Evolutionary conservation across 64 coral and sea anemone genomes (phyloP).

Genomic region (Orbicella faveolata): DNA sequence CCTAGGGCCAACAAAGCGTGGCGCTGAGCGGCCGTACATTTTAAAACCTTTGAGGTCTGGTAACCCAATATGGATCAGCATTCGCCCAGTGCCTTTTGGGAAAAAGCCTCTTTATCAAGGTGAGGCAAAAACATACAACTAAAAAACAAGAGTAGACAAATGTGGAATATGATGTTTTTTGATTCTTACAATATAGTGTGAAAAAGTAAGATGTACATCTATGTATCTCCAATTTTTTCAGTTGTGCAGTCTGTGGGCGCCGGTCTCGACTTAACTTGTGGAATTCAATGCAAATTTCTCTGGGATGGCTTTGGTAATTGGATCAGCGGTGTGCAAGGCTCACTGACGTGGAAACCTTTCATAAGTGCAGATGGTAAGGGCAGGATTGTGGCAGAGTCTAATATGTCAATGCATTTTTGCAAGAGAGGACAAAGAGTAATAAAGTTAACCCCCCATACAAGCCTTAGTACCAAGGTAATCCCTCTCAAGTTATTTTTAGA

Average conservation of each 20-base stretch:
- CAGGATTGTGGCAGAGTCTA: no score
- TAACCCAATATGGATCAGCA: constrained; percentile 64
- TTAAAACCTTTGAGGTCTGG: constrained; percentile 68
- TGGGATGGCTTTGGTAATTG: constrained; percentile 91
- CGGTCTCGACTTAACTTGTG: constrained; percentile 60
- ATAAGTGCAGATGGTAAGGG: constrained; percentile 57
- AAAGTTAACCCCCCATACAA: no score
- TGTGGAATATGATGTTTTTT: neutral
- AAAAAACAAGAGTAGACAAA: neutral
- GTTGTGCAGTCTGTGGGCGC: constrained; percentile 26
- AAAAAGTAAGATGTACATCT: neutral
- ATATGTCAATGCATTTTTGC: no score
- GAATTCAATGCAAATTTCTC: constrained; percentile 62
- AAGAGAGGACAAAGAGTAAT: no score
- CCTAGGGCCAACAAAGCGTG: constrained; percentile 21
- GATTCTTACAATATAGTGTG: neutral
- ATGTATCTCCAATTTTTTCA: neutral
- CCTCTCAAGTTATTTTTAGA: no score
- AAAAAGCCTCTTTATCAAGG: constrained; percentile 62
- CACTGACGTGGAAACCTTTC: constrained; percentile 63
- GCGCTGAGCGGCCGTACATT: constrained; percentile 58
- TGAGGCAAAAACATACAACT: neutral
- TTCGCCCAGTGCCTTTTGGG: constrained; percentile 30
- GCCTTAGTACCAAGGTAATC: no score
- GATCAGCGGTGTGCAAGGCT: constrained; percentile 27